phyloP scores from a whole-genome alignment of 2,113 vertebrate genomes.

The Canis aureus region DNA sequence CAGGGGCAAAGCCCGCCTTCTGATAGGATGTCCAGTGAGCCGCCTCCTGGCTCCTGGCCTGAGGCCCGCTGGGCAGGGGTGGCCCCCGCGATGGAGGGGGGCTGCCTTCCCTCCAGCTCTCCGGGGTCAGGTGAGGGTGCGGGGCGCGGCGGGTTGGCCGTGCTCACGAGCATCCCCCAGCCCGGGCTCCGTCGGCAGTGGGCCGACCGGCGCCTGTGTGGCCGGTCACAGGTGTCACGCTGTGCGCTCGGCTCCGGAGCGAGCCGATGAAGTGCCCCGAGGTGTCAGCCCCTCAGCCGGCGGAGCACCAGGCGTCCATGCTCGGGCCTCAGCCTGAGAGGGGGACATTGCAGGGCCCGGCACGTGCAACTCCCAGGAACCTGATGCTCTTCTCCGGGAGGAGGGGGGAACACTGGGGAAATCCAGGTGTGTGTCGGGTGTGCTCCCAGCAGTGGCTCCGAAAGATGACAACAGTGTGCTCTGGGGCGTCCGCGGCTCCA shows the following conservation, averaged over 20 bases:
- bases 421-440: fast-evolving
- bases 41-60: background rate
- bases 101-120: no score
- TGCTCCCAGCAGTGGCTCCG: background rate
- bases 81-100: background rate
- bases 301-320: fast-evolving
- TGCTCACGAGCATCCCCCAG: background rate
- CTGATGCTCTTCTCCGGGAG: background rate
- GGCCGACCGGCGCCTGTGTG: fast-evolving
- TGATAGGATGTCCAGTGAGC: fast-evolving
- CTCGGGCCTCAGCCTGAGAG: background rate
- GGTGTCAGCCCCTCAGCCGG: background rate
- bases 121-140: background rate
- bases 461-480: background rate
- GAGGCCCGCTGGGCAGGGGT: background rate
- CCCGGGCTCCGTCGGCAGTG: no score
- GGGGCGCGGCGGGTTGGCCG: background rate
- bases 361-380: background rate
- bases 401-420: background rate
- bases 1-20: background rate
- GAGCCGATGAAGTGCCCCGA: background rate
- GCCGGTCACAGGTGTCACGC: background rate
- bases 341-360: background rate
- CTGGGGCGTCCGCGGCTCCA: background rate
- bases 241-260: background rate